Conservation (phyloP, 2,113 vertebrate species). For the Pseudorhombus dupliciocellatus region DNA sequence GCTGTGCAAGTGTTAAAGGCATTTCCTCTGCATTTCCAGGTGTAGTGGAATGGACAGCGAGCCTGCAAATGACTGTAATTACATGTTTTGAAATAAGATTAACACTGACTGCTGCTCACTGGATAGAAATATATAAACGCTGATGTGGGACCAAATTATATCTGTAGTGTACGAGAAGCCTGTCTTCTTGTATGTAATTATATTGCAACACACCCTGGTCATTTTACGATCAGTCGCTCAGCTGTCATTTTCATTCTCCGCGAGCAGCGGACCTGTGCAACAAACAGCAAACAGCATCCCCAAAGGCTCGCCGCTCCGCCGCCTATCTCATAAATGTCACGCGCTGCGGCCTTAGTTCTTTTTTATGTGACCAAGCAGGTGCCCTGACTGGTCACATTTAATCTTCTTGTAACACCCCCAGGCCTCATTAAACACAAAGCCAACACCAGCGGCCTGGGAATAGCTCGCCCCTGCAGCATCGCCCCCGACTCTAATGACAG, state of each 20-base stretch:
- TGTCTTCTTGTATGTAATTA: constrained; percentile 40
- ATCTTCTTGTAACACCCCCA: constrained; percentile 67
- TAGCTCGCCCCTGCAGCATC: constrained; percentile 26
- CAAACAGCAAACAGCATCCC: constrained; percentile 56
- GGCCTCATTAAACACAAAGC: constrained; percentile 67
- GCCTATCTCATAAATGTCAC: constrained; percentile 71
- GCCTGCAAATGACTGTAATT: constrained; percentile 1
- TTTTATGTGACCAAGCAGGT: constrained; percentile 73
- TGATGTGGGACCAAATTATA: neutral
- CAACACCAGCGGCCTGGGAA: constrained; percentile 52
- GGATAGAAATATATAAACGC: too few species aligned
- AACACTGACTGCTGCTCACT: neutral
- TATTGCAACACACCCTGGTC: constrained; percentile 31
- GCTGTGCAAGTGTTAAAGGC: neutral
- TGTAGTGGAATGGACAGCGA: neutral
- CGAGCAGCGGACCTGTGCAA: constrained; percentile 48
- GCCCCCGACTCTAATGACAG: constrained; percentile 29
- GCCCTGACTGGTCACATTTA: constrained; percentile 68
- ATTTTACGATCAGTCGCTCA: constrained; percentile 38
- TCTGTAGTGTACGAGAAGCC: neutral
- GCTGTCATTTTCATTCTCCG: constrained; percentile 27
- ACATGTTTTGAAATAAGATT: neutral
- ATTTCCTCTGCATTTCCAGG: neutral
- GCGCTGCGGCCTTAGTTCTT: constrained; percentile 62
- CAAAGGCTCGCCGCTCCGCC: constrained; percentile 52